These are phyloP conservation scores for Mallotus villosus DNA, from an alignment of 2,797 vertebrate genomes.

Conservation along the genomic window DNA sequence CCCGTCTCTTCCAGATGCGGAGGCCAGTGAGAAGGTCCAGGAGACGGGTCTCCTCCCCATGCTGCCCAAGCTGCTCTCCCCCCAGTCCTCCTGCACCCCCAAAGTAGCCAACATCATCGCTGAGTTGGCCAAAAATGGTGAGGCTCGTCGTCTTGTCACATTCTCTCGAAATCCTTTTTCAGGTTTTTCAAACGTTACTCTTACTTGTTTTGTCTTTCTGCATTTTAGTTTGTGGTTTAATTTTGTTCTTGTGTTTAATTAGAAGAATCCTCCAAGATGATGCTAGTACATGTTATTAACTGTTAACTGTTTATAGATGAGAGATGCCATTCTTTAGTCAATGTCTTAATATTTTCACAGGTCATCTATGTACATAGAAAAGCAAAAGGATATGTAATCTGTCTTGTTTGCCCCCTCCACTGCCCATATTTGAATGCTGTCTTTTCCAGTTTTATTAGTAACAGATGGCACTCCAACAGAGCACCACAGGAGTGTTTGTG, in stretches of 20 bases:
- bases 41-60: constrained; percentile 87
- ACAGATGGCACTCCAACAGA: constrained; percentile 34
- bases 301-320: not conserved
- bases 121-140: constrained; percentile 98
- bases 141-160: constrained; percentile 58
- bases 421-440: constrained; percentile 7
- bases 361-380: not conserved
- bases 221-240: too few species aligned
- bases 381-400: not conserved
- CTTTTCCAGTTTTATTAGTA: constrained; percentile 8
- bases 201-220: not conserved
- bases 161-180: constrained; percentile 22
- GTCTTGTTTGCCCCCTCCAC: constrained; percentile 2
- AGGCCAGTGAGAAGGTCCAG: constrained; percentile 94
- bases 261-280: too few species aligned
- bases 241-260: not conserved
- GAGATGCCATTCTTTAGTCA: not conserved
- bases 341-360: not conserved
- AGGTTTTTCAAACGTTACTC: constrained; percentile 65
- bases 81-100: constrained; percentile 87
- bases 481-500: constrained; percentile 8
- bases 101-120: constrained; percentile 98
- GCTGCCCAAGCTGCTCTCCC: constrained; percentile 83
- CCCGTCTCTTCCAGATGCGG: constrained; percentile 78
- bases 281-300: too few species aligned